Percentiles rank a stretch among this genome's conserved stretches.
Conservation (phyloP, 2,797 vertebrate genomes). For the Apodemus agrarius region DNA sequence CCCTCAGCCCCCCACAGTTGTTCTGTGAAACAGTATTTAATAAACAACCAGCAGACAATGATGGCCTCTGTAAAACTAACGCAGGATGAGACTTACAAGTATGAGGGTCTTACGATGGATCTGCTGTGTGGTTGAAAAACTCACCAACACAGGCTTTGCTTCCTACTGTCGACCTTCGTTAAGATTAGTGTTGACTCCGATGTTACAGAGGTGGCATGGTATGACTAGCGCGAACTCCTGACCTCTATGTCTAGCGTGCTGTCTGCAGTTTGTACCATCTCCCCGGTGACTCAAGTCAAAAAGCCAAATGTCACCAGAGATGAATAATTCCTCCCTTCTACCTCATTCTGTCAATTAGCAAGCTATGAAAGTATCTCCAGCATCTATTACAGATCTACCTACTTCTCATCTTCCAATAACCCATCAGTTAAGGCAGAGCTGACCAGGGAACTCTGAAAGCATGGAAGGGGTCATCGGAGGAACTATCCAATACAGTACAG, state of each 20-base stretch:
- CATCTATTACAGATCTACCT: neutral
- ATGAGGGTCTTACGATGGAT: conserved; percentile 69
- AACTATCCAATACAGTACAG: neutral
- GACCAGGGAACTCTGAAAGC: neutral
- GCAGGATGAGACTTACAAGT: conserved; percentile 72
- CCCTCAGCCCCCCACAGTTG: neutral
- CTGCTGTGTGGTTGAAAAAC: conserved; percentile 60
- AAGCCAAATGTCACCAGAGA: neutral
- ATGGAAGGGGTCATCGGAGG: neutral
- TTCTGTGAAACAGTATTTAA: conserved; percentile 73
- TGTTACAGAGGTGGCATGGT: neutral
- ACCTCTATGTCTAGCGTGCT: neutral
- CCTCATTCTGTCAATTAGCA: neutral
- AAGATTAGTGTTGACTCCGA: conserved; percentile 46
- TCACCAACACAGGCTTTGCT: conserved; percentile 70
- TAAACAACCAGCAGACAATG: conserved; percentile 73
- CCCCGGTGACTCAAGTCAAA: neutral
- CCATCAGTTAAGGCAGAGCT: neutral
- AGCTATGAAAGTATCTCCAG: neutral
- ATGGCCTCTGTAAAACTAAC: conserved; percentile 73
- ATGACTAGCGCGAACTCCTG: neutral
- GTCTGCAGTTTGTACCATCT: neutral
- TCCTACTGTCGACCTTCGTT: conserved; percentile 24
- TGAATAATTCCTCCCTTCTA: conserved; percentile 1
- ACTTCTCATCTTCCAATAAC: neutral